Evolutionary conservation across 2,888 invertebrate genomes (phyloP).

Genomic region (Drosophila nr. perissopoda): DNA sequence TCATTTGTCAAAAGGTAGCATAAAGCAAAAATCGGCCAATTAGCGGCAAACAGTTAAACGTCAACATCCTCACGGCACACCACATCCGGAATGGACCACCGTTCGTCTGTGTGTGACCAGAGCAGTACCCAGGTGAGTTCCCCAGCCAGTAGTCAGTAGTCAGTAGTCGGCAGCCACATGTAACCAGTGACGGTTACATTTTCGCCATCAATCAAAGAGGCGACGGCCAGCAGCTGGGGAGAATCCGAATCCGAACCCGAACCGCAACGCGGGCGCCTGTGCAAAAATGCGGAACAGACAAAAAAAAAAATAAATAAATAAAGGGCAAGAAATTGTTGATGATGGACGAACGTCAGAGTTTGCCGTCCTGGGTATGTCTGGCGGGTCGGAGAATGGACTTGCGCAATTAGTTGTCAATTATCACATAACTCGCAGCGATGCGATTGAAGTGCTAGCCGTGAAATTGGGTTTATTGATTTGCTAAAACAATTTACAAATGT

Average conservation of each 20-base stretch:
- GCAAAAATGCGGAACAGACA: slow-evolving; percentile 67
- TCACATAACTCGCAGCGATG: slow-evolving; percentile 47
- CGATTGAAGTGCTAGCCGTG: slow-evolving; percentile 44
- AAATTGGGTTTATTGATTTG: slow-evolving; percentile 78
- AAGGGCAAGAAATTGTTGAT: slow-evolving; percentile 35
- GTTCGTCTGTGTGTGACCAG: slow-evolving; percentile 15
- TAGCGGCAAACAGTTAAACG: slow-evolving; percentile 77
- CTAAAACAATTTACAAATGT: slow-evolving; percentile 78
- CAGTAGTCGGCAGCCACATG: slow-evolving; percentile 42
- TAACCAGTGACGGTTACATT: slow-evolving; percentile 78
- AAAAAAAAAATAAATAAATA: slow-evolving; percentile 16
- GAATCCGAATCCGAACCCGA: slow-evolving; percentile 11
- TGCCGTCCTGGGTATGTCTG: slow-evolving; percentile 49
- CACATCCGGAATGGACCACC: slow-evolving; percentile 73
- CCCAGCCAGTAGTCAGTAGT: slow-evolving; percentile 5
- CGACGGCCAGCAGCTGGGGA: slow-evolving; percentile 37
- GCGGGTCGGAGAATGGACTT: slow-evolving; percentile 33
- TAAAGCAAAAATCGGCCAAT: slow-evolving; percentile 70
- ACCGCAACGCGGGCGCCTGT: slow-evolving; percentile 56
- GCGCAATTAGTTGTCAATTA: slow-evolving; percentile 73
- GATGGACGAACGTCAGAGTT: slow-evolving; percentile 30
- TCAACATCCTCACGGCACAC: slow-evolving; percentile 77
- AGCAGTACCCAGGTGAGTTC: slow-evolving; percentile 25
- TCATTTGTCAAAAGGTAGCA: slow-evolving; percentile 72
- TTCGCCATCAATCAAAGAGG: slow-evolving; percentile 69